Percentiles rank a stretch among this genome's conserved stretches.
Conservation (phyloP, 2,888 invertebrate species). For the Pollenia labialis region DNA sequence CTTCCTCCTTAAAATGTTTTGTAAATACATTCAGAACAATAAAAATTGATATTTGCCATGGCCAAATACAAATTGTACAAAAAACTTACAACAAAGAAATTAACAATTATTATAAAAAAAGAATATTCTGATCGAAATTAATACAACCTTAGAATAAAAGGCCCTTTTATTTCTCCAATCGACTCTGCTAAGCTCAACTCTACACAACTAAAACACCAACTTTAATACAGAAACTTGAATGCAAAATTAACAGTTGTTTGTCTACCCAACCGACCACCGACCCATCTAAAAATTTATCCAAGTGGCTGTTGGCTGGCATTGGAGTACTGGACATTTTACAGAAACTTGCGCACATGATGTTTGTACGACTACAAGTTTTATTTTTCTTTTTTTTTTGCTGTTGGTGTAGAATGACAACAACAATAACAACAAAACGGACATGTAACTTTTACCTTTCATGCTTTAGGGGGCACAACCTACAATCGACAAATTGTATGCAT, state of each 20-base stretch:
- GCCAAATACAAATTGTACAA: slow-evolving; percentile 33
- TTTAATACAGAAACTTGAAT: background rate
- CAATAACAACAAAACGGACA: slow-evolving; percentile 66
- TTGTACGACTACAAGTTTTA: slow-evolving; percentile 26
- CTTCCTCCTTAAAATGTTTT: too few relatives aligned
- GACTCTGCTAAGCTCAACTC: background rate
- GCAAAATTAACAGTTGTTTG: background rate
- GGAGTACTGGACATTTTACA: slow-evolving; percentile 52
- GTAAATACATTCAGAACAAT: too few relatives aligned
- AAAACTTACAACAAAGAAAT: background rate
- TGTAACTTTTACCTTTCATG: slow-evolving; percentile 80
- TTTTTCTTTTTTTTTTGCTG: slow-evolving; percentile 66
- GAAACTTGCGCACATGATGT: slow-evolving; percentile 73
- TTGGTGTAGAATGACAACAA: slow-evolving; percentile 70
- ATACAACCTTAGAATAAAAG: slow-evolving; percentile 18
- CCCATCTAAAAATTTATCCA: slow-evolving; percentile 76
- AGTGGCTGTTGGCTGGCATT: slow-evolving; percentile 46
- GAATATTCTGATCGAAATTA: background rate
- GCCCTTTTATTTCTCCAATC: slow-evolving; percentile 30
- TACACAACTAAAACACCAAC: slow-evolving; percentile 31
- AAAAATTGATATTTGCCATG: slow-evolving; percentile 30
- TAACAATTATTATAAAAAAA: background rate
- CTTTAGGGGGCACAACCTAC: slow-evolving; percentile 81
- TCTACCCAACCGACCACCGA: background rate
- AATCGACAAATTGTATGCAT: slow-evolving; percentile 81